phyloP scores from a whole-genome alignment of 2,113 vertebrate species.

The Plestiodon gilberti region DNA sequence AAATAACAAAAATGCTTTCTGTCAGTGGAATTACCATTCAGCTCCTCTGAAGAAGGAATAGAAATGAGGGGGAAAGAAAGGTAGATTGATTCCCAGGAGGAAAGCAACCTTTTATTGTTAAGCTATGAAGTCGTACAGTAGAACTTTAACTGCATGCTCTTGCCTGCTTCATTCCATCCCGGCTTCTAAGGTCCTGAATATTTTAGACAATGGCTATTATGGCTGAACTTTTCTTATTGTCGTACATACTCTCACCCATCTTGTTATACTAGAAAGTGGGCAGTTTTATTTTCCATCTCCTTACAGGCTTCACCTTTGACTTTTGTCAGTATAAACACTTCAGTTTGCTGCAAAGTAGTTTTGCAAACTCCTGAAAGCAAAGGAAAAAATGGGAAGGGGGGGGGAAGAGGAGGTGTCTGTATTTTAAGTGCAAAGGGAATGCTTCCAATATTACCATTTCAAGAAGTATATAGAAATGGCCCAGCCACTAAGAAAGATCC shows the following conservation, averaged over 20 bases:
- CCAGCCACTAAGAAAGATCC: too few relatives aligned
- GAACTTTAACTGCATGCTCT: constrained; percentile 42
- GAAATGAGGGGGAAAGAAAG: constrained; percentile 17
- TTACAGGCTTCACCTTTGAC: not conserved
- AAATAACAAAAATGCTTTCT: constrained; percentile 68
- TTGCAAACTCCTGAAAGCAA: not conserved
- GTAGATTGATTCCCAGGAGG: constrained; percentile 63
- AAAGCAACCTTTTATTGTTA: constrained; percentile 69
- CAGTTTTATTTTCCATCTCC: not conserved
- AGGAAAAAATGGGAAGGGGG: not conserved
- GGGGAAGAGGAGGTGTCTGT: too few relatives aligned
- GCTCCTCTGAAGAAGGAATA: constrained; percentile 54
- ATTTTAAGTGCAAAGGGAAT: not conserved
- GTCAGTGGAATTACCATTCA: constrained; percentile 59
- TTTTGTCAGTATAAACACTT: not conserved
- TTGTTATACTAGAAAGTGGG: constrained; percentile 38
- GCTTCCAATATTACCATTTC: not conserved
- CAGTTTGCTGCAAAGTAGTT: not conserved
- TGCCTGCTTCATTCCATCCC: not conserved
- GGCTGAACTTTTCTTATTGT: constrained; percentile 48
- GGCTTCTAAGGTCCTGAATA: constrained; percentile 60
- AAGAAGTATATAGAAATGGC: not conserved
- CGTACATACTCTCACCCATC: constrained; percentile 31
- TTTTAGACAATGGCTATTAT: constrained; percentile 59
- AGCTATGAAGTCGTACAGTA: constrained; percentile 50